phyloP scores from a whole-genome alignment of 2,888 invertebrate species.

The Ptilodon capucinus region DNA sequence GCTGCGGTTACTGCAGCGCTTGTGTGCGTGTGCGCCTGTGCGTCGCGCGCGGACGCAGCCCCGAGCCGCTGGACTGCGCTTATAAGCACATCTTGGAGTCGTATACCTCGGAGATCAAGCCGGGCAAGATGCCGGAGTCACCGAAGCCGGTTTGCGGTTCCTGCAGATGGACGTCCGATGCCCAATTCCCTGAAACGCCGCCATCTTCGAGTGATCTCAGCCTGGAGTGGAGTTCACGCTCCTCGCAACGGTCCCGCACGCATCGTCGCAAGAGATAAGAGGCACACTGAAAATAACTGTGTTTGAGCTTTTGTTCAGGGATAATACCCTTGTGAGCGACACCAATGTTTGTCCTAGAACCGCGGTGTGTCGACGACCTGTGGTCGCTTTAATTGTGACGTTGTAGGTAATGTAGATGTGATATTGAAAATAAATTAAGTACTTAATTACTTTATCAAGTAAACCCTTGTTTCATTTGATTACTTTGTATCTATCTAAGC shows the following conservation, averaged over 20 bases:
- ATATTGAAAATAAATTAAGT: not conserved
- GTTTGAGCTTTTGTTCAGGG: constrained; percentile 35
- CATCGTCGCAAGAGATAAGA: constrained; percentile 69
- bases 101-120: constrained; percentile 50
- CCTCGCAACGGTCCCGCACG: constrained; percentile 59
- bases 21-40: constrained; percentile 71
- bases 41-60: constrained; percentile 67
- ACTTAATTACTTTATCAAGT: not conserved
- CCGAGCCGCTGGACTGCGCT: constrained; percentile 72
- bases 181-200: constrained; percentile 76
- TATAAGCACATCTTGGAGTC: constrained; percentile 78
- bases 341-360: constrained; percentile 1
- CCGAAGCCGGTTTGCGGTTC: constrained; percentile 66
- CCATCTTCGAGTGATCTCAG: constrained; percentile 71
- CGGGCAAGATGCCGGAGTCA: constrained; percentile 52
- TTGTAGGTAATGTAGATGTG: not conserved
- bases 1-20: constrained; percentile 75
- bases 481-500: no score
- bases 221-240: constrained; percentile 72
- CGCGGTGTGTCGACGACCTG: not conserved
- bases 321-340: constrained; percentile 23
- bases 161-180: constrained; percentile 76
- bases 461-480: not conserved
- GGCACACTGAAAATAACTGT: constrained; percentile 24
- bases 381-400: not conserved